A percentile compares a stretch with the other conserved stretches of the same genome.
Evolutionary conservation across 2,888 invertebrate species (phyloP).

Genomic region (Automeris io): DNA sequence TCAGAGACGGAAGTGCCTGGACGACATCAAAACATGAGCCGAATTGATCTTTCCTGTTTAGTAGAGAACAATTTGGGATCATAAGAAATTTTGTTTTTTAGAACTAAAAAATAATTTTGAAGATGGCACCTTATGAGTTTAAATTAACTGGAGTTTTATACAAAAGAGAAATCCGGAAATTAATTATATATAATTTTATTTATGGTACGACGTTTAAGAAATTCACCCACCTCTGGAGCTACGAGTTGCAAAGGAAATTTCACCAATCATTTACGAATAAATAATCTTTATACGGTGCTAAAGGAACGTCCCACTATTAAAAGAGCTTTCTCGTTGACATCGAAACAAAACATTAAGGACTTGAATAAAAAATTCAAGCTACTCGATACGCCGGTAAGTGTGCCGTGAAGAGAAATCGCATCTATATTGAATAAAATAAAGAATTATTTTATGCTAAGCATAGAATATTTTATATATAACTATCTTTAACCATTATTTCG

Average conservation of each 20-base stretch:
- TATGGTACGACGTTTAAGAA: background rate
- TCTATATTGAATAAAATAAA: too few relatives aligned
- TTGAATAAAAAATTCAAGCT: constrained; percentile 1
- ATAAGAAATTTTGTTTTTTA: too few relatives aligned
- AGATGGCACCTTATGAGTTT: too few relatives aligned
- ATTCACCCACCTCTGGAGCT: background rate
- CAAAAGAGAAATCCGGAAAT: too few relatives aligned
- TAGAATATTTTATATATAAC: background rate
- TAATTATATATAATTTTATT: background rate
- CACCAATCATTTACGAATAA: background rate
- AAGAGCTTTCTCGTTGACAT: background rate
- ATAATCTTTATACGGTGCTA: background rate
- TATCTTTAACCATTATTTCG: background rate
- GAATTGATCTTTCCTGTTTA: too few relatives aligned
- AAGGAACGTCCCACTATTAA: background rate
- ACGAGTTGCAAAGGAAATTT: background rate
- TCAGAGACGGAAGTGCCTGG: too few relatives aligned
- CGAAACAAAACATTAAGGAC: background rate
- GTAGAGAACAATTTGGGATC: too few relatives aligned
- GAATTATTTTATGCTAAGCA: background rate
- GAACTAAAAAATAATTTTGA: too few relatives aligned
- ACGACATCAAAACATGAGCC: too few relatives aligned
- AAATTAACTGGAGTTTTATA: too few relatives aligned
- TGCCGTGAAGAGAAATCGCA: constrained; percentile 4
- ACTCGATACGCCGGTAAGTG: constrained; percentile 1